These are phyloP conservation scores for Steinernema scapterisci DNA, from an alignment of 2,888 invertebrate genomes.

Conservation along the genomic window DNA sequence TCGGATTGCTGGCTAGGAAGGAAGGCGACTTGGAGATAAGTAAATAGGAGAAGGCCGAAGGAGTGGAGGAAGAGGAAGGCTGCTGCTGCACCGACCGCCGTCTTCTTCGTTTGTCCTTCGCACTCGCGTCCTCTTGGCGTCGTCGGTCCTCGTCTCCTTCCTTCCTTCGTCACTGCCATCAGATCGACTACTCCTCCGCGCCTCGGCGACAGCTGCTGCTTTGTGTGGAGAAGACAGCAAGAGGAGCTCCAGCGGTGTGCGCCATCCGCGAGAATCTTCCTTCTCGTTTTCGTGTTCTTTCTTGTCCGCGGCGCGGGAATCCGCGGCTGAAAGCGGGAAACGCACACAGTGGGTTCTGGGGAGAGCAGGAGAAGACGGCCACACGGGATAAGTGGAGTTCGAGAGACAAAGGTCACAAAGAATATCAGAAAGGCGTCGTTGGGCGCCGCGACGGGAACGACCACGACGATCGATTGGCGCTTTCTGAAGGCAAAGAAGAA, in stretches of 20 bases:
- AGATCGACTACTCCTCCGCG: constrained; percentile 22
- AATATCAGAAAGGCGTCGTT: background rate
- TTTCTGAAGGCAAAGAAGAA: background rate
- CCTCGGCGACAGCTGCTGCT: constrained; percentile 10
- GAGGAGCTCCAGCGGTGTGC: background rate
- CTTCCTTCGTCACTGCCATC: constrained; percentile 3
- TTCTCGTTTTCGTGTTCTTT: background rate
- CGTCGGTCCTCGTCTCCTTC: background rate
- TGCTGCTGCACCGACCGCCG: constrained; percentile 18
- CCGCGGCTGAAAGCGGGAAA: background rate
- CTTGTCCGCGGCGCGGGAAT: background rate
- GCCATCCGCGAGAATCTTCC: background rate
- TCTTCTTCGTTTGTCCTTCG: constrained; percentile 28
- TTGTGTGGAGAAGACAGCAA: background rate
- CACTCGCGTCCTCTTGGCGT: constrained; percentile 15
- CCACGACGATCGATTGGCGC: constrained; percentile 4
- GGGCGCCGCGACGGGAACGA: too few species aligned
- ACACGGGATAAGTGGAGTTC: background rate
- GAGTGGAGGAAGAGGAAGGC: background rate
- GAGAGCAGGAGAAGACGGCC: background rate
- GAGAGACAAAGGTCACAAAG: constrained; percentile 24
- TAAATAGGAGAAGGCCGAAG: constrained; percentile 16
- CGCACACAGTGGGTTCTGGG: background rate
- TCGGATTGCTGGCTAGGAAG: background rate
- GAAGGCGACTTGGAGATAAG: constrained; percentile 23